Evolutionary conservation across 2,888 invertebrate species (phyloP).

Genomic region (Tiphia femorata): DNA sequence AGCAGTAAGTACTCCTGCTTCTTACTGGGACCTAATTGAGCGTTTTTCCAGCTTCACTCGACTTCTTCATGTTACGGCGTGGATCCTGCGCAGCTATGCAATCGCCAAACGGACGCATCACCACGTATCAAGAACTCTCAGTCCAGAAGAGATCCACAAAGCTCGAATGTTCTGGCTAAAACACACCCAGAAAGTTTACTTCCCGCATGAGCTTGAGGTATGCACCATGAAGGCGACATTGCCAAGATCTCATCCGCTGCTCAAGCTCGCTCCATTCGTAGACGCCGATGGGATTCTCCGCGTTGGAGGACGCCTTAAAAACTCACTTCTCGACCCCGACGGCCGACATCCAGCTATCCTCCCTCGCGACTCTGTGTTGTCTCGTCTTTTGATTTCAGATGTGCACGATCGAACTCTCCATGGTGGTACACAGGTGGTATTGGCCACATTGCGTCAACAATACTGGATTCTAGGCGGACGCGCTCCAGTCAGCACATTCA

Average conservation of each 20-base stretch:
- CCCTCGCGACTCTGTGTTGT: slow-evolving; percentile 12
- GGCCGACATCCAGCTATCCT: slow-evolving; percentile 24
- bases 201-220: neutral
- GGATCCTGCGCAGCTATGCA: slow-evolving; percentile 4
- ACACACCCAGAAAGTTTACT: slow-evolving; percentile 5
- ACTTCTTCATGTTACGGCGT: slow-evolving; percentile 13
- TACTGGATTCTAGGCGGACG: slow-evolving; percentile 38
- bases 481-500: slow-evolving; percentile 20
- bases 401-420: slow-evolving; percentile 27
- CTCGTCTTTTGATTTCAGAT: slow-evolving; percentile 23
- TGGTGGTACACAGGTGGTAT: slow-evolving; percentile 32
- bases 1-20: neutral
- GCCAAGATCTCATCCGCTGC: neutral
- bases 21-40: slow-evolving; percentile 20
- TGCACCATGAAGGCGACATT: neutral
- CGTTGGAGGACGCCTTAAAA: slow-evolving; percentile 27
- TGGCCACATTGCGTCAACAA: neutral
- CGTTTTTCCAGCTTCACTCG: slow-evolving; percentile 2
- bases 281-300: slow-evolving; percentile 24
- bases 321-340: slow-evolving; percentile 7
- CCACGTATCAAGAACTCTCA: neutral
- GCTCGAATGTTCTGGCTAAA: neutral
- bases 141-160: neutral
- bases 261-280: slow-evolving; percentile 24
- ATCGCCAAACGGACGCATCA: no score